Evolutionary conservation across 2,797 vertebrate genomes (phyloP).

Genomic region (Karalla daura): DNA sequence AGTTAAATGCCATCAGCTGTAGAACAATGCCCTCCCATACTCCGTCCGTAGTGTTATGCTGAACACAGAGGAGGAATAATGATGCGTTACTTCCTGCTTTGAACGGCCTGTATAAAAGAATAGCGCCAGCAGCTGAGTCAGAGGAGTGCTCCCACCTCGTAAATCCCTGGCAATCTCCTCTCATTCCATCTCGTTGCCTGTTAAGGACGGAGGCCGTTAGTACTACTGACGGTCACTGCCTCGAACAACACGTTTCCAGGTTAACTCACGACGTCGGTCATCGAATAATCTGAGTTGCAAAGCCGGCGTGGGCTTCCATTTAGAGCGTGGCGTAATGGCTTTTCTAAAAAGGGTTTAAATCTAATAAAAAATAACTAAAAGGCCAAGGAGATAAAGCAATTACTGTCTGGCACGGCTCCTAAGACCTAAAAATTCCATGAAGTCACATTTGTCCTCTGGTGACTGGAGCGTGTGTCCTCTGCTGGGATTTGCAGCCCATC

Average conservation of each 20-base stretch:
- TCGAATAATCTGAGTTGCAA: slow-evolving; percentile 10
- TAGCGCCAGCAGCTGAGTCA: slow-evolving; percentile 8
- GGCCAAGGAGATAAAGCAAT: slow-evolving; percentile 39
- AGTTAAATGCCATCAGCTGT: too few species aligned
- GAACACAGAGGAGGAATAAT: too few species aligned
- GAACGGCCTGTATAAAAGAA: too few species aligned
- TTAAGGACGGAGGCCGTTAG: neutral
- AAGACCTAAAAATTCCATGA: slow-evolving; percentile 51
- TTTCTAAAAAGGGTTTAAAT: slow-evolving; percentile 35
- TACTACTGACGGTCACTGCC: neutral
- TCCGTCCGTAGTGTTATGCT: too few species aligned
- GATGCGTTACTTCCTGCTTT: too few species aligned
- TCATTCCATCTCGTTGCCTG: neutral
- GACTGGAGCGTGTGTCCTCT: slow-evolving; percentile 52
- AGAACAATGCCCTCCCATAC: too few species aligned
- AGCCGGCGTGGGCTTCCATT: slow-evolving; percentile 8
- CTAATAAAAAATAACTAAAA: slow-evolving; percentile 39
- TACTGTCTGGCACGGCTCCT: slow-evolving; percentile 15
- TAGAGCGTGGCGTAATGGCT: neutral
- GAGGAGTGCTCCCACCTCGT: neutral
- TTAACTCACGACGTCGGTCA: neutral
- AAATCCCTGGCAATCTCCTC: neutral
- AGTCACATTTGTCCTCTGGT: slow-evolving; percentile 64
- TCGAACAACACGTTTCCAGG: neutral
- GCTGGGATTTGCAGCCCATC: slow-evolving; percentile 53